Conservation (phyloP, 2,797 vertebrate species). For the Cygnus olor region DNA sequence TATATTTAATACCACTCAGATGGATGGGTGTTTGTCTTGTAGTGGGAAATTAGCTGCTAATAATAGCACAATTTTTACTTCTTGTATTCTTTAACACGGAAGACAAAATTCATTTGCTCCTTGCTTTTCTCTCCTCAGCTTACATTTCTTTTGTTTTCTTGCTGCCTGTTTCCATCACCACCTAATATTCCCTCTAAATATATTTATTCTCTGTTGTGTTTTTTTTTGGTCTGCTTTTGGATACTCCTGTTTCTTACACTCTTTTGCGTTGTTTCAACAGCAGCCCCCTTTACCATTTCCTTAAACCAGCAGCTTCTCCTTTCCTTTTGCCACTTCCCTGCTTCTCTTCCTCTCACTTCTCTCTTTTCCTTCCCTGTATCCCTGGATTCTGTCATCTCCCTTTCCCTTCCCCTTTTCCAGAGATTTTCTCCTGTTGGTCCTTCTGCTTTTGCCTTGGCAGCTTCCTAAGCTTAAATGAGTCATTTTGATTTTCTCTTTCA, state of each 20-base stretch:
- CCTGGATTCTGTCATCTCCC: neutral
- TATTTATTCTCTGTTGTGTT: neutral
- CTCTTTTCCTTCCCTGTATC: neutral
- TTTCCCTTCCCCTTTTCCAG: constrained; percentile 47
- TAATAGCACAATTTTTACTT: neutral
- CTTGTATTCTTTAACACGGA: neutral
- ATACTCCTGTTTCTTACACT: neutral
- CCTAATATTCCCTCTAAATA: neutral
- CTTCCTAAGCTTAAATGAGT: neutral
- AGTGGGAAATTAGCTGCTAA: neutral
- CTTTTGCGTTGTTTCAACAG: neutral
- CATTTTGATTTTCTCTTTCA: neutral
- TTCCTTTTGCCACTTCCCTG: neutral
- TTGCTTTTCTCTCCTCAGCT: neutral
- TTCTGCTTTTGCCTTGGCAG: neutral
- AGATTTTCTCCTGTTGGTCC: neutral
- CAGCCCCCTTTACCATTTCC: neutral
- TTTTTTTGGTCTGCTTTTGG: neutral
- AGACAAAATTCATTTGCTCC: neutral
- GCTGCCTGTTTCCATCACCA: neutral
- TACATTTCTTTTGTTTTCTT: neutral
- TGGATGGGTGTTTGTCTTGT: neutral
- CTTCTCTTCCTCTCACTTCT: constrained; percentile 35
- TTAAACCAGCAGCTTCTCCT: constrained; percentile 32
- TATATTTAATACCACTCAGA: neutral